A percentile compares a stretch with the other conserved stretches of the same genome.
phyloP scores from a whole-genome alignment of 2,797 vertebrate species.

The Coreius guichenoti region DNA sequence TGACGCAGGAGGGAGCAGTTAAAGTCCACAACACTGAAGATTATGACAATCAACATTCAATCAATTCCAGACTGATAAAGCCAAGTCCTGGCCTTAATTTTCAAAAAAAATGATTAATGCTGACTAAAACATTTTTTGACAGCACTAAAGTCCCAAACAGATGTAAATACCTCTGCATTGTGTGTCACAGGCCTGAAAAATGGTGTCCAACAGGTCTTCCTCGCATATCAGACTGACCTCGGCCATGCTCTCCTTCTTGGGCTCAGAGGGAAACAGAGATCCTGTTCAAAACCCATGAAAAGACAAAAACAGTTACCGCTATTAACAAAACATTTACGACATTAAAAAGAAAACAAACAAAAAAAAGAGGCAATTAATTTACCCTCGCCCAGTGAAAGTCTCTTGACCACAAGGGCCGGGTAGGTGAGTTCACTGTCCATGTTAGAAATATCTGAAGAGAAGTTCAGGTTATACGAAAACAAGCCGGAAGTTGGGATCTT shows the following conservation, averaged over 20 bases:
- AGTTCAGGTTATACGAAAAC: constrained; percentile 75
- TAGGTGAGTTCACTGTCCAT: constrained; percentile 69
- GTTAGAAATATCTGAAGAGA: constrained; percentile 64
- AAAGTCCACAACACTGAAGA: neutral
- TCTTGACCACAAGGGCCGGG: constrained; percentile 77
- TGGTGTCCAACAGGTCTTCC: constrained; percentile 85
- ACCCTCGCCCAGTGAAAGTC: constrained; percentile 75
- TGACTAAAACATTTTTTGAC: too few species aligned
- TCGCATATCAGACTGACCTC: constrained; percentile 82
- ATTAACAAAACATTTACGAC: neutral
- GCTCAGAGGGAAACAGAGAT: constrained; percentile 53
- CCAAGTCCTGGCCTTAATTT: neutral
- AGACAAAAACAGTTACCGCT: neutral
- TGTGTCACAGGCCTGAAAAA: constrained; percentile 85
- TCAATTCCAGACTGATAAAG: neutral
- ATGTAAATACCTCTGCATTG: constrained; percentile 79
- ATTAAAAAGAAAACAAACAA: neutral
- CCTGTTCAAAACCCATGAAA: constrained; percentile 49
- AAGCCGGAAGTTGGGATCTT: constrained; percentile 54
- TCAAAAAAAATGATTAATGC: neutral
- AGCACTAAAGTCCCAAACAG: neutral
- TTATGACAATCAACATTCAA: neutral
- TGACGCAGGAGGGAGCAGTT: neutral
- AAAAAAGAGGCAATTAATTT: constrained; percentile 56
- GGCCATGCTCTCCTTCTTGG: constrained; percentile 63